These are phyloP conservation scores for Anolis apletophallus DNA, from an alignment of 2,797 vertebrate genomes.

Conservation along the genomic window DNA sequence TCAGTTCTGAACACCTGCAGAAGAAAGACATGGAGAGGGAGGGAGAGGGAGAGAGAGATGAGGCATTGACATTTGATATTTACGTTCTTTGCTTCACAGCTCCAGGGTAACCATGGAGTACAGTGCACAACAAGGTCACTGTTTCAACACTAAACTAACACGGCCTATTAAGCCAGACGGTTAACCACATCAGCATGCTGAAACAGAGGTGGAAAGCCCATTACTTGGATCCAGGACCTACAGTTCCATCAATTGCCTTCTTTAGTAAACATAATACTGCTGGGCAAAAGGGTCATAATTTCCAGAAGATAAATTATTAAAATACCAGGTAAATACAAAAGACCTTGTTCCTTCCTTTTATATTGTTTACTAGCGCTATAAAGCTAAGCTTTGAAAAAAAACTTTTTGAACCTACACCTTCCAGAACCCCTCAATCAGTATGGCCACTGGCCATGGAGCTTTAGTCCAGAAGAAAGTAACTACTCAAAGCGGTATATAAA, in stretches of 20 bases:
- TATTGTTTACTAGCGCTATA: not conserved
- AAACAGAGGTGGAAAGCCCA: not conserved
- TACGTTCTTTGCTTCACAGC: slow-evolving; percentile 66
- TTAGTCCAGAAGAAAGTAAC: too few relatives aligned
- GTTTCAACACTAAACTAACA: slow-evolving; percentile 49
- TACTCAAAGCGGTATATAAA: not conserved
- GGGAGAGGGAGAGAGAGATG: slow-evolving; percentile 66
- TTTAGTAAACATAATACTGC: not conserved
- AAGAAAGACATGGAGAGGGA: slow-evolving; percentile 61
- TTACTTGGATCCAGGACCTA: not conserved
- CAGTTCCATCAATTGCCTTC: not conserved
- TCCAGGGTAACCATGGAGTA: slow-evolving; percentile 69
- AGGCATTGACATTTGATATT: slow-evolving; percentile 68
- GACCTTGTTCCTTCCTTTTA: not conserved
- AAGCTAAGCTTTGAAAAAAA: too few relatives aligned
- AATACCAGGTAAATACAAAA: not conserved
- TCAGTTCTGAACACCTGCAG: slow-evolving; percentile 96
- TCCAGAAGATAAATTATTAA: not conserved
- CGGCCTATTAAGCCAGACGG: slow-evolving; percentile 44
- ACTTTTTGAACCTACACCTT: too few relatives aligned
- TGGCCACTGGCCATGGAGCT: too few relatives aligned
- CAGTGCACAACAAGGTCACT: slow-evolving; percentile 59
- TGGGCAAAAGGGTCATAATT: not conserved
- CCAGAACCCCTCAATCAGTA: too few relatives aligned
- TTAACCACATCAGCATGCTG: slow-evolving; percentile 14